These are phyloP conservation scores for Antigone vipio DNA, from an alignment of 2,113 vertebrate species.

Conservation along the genomic window DNA sequence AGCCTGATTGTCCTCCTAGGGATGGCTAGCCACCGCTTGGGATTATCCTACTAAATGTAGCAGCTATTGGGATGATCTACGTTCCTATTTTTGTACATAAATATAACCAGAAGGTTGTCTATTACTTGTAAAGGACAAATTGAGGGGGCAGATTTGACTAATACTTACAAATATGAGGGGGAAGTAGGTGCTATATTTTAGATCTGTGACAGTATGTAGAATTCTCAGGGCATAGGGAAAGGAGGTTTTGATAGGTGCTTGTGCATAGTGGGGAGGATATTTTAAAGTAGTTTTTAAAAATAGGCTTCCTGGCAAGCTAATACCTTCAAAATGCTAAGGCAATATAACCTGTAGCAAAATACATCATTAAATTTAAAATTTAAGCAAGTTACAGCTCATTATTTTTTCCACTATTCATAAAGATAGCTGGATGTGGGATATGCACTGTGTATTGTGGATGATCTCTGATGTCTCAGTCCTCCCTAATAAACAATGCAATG, in stretches of 20 bases:
- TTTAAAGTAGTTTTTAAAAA: not conserved
- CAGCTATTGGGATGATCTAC: not conserved
- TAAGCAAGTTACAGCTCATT: not conserved
- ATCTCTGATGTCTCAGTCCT: not conserved
- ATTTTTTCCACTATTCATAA: not conserved
- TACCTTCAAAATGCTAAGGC: not conserved
- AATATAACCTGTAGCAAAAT: not conserved
- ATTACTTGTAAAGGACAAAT: not conserved
- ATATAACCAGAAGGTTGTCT: not conserved
- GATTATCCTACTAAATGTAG: not conserved
- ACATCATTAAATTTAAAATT: not conserved
- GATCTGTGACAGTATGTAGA: not conserved
- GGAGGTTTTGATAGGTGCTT: not conserved
- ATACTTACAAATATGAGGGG: not conserved
- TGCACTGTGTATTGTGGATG: not conserved
- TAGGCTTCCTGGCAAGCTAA: not conserved
- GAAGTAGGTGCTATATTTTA: not conserved
- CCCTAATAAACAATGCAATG: not conserved
- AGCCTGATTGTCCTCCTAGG: not conserved
- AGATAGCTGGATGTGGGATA: not conserved
- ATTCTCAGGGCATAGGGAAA: not conserved
- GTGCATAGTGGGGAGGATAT: not conserved
- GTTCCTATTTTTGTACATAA: not conserved
- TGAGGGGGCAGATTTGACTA: not conserved
- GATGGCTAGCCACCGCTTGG: not conserved